Evolutionary conservation across 2,113 vertebrate species (phyloP).

Genomic region (Sinocyclocheilus anshuiensis): DNA sequence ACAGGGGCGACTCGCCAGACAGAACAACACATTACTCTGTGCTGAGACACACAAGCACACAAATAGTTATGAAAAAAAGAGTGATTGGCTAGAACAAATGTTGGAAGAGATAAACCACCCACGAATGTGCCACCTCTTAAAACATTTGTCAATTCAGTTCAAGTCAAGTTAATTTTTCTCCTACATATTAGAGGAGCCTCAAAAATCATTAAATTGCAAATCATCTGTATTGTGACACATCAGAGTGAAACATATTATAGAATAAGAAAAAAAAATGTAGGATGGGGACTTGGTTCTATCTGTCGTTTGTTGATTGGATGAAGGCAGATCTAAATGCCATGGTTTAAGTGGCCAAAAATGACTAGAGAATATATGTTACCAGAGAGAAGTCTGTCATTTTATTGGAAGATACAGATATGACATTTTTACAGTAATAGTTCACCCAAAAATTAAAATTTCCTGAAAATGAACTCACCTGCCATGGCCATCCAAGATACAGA

Average conservation of each 20-base stretch:
- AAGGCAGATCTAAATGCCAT: neutral
- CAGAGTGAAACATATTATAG: neutral
- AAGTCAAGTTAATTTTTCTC: no score
- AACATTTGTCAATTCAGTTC: neutral
- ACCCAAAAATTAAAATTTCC: no score
- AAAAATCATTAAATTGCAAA: neutral
- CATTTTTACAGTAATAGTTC: neutral
- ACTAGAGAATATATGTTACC: no score
- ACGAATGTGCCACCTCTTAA: neutral
- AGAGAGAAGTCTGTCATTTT: no score
- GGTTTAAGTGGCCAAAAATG: no score
- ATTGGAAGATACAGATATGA: neutral
- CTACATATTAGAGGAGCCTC: neutral
- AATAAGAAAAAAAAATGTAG: no score
- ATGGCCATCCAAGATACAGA: no score
- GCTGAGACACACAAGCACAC: slow-evolving; percentile 18
- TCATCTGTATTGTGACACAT: neutral
- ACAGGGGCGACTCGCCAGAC: slow-evolving; percentile 25
- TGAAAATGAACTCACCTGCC: no score
- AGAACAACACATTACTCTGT: slow-evolving; percentile 13
- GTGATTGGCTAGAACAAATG: neutral
- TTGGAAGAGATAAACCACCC: slow-evolving; percentile 8
- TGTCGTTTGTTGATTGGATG: neutral
- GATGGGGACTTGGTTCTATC: no score
- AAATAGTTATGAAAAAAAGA: neutral